Percentiles rank a stretch among this genome's conserved stretches.
Evolutionary conservation across 2,888 invertebrate species (phyloP).

Genomic region (Lithosia quadra): DNA sequence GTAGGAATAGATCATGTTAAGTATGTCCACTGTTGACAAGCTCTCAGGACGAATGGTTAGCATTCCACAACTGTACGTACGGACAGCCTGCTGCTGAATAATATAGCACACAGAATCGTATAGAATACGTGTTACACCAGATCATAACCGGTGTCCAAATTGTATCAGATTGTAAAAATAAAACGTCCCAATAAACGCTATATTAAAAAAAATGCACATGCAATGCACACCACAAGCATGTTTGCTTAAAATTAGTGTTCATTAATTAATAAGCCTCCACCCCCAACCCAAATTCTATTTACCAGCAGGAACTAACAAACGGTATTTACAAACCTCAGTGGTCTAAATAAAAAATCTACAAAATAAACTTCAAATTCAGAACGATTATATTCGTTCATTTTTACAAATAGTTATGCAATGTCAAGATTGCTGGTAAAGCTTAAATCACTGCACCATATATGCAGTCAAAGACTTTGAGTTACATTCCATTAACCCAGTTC

Average conservation of each 20-base stretch:
- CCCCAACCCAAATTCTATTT: too few relatives aligned
- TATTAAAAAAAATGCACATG: too few relatives aligned
- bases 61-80: conserved; percentile 29
- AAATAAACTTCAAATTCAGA: too few relatives aligned
- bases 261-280: too few relatives aligned
- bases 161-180: too few relatives aligned
- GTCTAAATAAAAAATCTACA: too few relatives aligned
- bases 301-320: too few relatives aligned
- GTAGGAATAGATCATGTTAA: conserved; percentile 31
- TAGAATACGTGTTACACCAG: background rate
- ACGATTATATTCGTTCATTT: background rate
- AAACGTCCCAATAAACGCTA: too few relatives aligned
- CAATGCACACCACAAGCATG: too few relatives aligned
- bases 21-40: conserved; percentile 35
- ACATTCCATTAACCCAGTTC: background rate
- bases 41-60: conserved; percentile 33
- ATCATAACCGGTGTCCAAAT: background rate
- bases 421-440: background rate
- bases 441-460: background rate
- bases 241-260: too few relatives aligned
- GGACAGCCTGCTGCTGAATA: background rate
- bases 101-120: background rate
- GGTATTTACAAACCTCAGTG: too few relatives aligned
- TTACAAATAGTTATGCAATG: background rate
- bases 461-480: background rate